Evolutionary conservation across 2,888 invertebrate species (phyloP), one percentile per base, ranked within the genome.

Genomic region (Ectemnius continuus): DNA sequence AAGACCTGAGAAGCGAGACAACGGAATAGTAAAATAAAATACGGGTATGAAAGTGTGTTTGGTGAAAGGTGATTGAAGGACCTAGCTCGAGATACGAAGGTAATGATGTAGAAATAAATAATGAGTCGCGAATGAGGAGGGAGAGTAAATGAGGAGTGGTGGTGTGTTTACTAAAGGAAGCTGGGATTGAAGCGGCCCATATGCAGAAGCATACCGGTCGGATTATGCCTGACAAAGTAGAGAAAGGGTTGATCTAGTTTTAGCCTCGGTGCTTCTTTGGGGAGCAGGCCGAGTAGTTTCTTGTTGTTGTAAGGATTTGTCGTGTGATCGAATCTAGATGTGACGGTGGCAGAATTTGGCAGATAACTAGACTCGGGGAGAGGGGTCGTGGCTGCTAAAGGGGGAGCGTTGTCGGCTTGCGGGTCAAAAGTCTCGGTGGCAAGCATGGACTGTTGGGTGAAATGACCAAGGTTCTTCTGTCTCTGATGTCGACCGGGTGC

Each of bases 161-260:
- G 36, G 52, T 52, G 28, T 36, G 20, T 62, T 66, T 73, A 79
- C 2, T 75, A 76, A 18, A 83, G 8, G 36, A 81, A 52, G 68
- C 83, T 94, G 57, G 96, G 97, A 91, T 96, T 97, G 92, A 96
- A 97, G 88, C 97, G 93, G 57, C 97, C 97, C 92, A 97, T 96
- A 89, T 96, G 96, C 65, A 97, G 92, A 86, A 97, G 96, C 92
- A 97, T 94, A 75, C 97, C 97, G n/a, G 97, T 95, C 1, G 97
- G 97, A 91, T 97, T 97, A 91, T 97, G 97, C 87, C 97, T 93
- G 14, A 97, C 96, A 84, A 97, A 95, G 91, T 96, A 97, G 28
- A 97, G 92, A 93, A 97, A 97, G 0, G 97, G 97, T 87, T 97
- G 93, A 86, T 97, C 97, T 88, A 97, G 95, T 85, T 96, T 94